Conservation (phyloP, 2,797 vertebrate genomes). For the Ptychobarbus kaznakovi region DNA sequence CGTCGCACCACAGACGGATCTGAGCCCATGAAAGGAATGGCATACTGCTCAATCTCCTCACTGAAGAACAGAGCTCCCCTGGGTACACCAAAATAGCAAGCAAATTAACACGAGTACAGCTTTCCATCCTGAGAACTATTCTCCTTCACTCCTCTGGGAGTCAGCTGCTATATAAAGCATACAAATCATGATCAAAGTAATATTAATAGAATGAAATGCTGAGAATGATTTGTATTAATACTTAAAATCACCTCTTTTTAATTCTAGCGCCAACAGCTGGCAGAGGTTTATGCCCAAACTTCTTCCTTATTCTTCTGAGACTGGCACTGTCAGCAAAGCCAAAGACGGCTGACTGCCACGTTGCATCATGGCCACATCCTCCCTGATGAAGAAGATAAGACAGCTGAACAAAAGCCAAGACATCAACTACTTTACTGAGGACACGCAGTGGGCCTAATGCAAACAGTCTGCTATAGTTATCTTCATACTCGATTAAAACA, state of each 20-base stretch:
- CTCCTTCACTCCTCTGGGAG: constrained; percentile 19
- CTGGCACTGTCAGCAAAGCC: constrained; percentile 77
- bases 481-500: not conserved
- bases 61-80: constrained; percentile 82
- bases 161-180: constrained; percentile 26
- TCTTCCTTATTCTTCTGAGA: constrained; percentile 79
- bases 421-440: not conserved
- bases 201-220: not conserved
- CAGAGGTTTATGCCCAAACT: constrained; percentile 80
- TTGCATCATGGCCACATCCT: constrained; percentile 79
- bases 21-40: constrained; percentile 84
- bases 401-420: constrained; percentile 11
- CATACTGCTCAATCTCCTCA: constrained; percentile 80
- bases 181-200: not conserved
- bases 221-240: not conserved
- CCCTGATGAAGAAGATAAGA: constrained; percentile 73
- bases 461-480: not conserved
- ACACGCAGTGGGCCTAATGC: constrained; percentile 8
- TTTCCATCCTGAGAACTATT: constrained; percentile 3
- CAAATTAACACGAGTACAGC: constrained; percentile 36
- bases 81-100: constrained; percentile 41
- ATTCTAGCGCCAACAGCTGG: constrained; percentile 82
- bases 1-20: constrained; percentile 86
- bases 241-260: constrained; percentile 78
- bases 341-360: constrained; percentile 87